phyloP scores from a whole-genome alignment of 1,140 invertebrate species.

The Aphelinus certus region DNA sequence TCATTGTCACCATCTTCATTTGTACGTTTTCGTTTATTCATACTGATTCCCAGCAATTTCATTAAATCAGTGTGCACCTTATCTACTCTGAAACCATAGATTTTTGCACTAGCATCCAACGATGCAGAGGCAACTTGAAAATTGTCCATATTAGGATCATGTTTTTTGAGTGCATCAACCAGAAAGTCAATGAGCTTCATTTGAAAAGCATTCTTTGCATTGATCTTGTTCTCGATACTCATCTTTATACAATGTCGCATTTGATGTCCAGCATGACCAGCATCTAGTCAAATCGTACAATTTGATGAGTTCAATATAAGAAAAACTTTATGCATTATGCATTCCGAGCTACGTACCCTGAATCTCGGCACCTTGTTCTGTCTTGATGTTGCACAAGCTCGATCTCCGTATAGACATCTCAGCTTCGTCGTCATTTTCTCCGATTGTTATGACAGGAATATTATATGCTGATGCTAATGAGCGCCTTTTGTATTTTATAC shows the following conservation, averaged over 20 bases:
- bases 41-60: constrained; percentile 75
- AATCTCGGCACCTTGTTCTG: constrained; percentile 48
- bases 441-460: constrained; percentile 9
- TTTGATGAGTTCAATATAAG: too few relatives aligned
- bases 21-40: constrained; percentile 65
- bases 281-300: too few relatives aligned
- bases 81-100: constrained; percentile 84
- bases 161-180: constrained; percentile 74
- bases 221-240: constrained; percentile 80
- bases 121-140: constrained; percentile 81
- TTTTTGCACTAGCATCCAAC: constrained; percentile 83
- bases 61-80: constrained; percentile 79
- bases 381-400: constrained; percentile 37
- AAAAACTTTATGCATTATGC: constrained; percentile 58
- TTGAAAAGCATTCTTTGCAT: constrained; percentile 84
- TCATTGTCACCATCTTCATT: constrained; percentile 52
- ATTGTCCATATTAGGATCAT: constrained; percentile 75
- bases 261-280: constrained; percentile 41
- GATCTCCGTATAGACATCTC: too few relatives aligned
- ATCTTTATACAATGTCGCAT: constrained; percentile 73
- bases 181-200: constrained; percentile 86
- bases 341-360: not conserved
- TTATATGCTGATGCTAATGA: constrained; percentile 15
- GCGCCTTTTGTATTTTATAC: too few relatives aligned
- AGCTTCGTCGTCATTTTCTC: constrained; percentile 59